A percentile compares a stretch with the other conserved stretches of the same genome.
Conservation (phyloP, 2,113 vertebrate genomes). For the Etia nguti region DNA sequence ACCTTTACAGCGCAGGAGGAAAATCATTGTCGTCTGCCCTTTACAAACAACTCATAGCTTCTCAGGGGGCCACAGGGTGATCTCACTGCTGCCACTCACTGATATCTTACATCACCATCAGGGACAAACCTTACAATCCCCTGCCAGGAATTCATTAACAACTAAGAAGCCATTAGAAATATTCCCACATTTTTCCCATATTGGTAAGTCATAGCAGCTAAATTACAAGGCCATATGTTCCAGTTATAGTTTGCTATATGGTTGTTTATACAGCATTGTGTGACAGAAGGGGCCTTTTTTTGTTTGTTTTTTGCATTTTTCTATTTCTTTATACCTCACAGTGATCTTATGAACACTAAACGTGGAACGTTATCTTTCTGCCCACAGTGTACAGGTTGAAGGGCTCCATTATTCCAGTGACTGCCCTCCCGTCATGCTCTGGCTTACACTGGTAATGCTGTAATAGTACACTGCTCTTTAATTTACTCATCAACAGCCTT, state of each 20-base stretch:
- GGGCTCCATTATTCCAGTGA: not conserved
- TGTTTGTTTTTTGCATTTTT: not conserved
- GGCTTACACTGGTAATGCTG: not conserved
- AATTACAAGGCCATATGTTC: not conserved
- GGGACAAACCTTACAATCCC: not conserved
- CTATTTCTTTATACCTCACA: not conserved
- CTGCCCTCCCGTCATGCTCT: not conserved
- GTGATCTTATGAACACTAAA: not conserved
- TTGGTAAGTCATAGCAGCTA: not conserved
- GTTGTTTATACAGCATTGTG: not conserved
- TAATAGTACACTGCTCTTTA: constrained; percentile 16
- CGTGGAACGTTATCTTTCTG: not conserved
- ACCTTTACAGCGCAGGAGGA: not conserved
- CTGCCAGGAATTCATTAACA: not conserved
- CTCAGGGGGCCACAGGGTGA: not conserved
- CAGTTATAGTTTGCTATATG: not conserved
- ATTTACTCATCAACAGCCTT: constrained; percentile 11
- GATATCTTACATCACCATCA: not conserved
- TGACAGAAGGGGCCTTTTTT: not conserved
- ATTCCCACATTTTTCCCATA: not conserved
- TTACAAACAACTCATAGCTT: constrained; percentile 42
- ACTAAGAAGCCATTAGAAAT: not conserved
- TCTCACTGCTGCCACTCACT: constrained; percentile 2
- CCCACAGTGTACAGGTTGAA: not conserved
- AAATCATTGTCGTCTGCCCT: constrained; percentile 54